Conservation (phyloP, 23 tunicate genomes). For the Botrylloides violaceus region DNA sequence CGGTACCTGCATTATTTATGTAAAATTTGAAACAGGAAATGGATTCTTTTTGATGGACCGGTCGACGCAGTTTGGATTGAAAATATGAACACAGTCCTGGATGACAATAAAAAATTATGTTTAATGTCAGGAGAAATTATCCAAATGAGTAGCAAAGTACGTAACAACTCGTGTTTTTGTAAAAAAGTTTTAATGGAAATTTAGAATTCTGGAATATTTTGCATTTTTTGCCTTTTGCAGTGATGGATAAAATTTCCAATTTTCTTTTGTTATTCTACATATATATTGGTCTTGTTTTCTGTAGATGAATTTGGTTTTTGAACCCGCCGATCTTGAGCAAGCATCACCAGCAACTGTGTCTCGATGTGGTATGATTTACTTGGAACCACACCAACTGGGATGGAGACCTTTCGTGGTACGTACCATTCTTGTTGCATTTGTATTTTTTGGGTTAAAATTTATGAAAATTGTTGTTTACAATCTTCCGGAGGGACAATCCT, state of each 20-base stretch:
- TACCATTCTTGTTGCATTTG: no score
- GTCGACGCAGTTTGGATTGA: constrained; percentile 99
- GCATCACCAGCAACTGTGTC: constrained; percentile 98
- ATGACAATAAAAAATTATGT: constrained; percentile 90
- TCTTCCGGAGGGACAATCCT: no score
- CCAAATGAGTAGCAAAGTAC: constrained; percentile 88
- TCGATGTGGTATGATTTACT: constrained; percentile 95
- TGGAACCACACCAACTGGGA: constrained; percentile 91
- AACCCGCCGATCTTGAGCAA: constrained; percentile 97
- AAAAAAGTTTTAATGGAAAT: no score
- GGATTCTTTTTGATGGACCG: constrained; percentile 94
- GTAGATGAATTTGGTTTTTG: constrained; percentile 91
- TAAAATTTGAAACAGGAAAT: no score
- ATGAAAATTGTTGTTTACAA: no score
- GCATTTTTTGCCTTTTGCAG: no score
- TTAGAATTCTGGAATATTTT: no score
- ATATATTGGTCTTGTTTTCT: neutral
- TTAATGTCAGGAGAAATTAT: constrained; percentile 97
- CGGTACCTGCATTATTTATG: neutral
- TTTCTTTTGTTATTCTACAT: neutral
- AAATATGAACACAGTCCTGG: constrained; percentile 96
- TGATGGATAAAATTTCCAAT: constrained; percentile 1
- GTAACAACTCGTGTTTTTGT: neutral
- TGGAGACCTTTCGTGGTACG: constrained; percentile 80
- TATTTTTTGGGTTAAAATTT: no score